Conservation (phyloP, 1,140 invertebrate species). For the Magallana gigas region DNA sequence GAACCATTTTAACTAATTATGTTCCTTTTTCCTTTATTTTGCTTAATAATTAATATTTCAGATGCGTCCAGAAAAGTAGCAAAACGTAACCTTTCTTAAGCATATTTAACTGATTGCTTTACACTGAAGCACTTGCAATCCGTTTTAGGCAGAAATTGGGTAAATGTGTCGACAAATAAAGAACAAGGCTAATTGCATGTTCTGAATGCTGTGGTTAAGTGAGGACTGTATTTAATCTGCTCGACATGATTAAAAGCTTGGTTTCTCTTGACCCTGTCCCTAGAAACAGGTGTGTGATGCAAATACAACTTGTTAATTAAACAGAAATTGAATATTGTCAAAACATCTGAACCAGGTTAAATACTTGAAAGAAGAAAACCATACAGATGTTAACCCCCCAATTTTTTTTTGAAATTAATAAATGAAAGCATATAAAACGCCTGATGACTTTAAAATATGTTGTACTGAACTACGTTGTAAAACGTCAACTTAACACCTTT, state of each 20-base stretch:
- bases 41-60: constrained; percentile 14
- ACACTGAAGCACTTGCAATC: neutral
- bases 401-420: too few species aligned
- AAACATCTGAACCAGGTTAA: too few species aligned
- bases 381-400: too few species aligned
- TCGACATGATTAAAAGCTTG: neutral
- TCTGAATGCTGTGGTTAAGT: neutral
- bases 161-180: neutral
- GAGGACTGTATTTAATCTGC: neutral
- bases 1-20: neutral
- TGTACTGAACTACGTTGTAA: too few species aligned
- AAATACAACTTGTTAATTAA: neutral
- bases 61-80: neutral
- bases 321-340: neutral
- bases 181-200: neutral
- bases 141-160: neutral
- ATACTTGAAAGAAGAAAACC: too few species aligned
- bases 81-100: neutral
- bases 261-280: neutral
- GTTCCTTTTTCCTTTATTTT: neutral
- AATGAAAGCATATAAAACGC: too few species aligned
- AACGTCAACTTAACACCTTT: too few species aligned
- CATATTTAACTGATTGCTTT: neutral
- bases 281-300: neutral
- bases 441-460: too few species aligned